phyloP scores from a whole-genome alignment of 2,797 vertebrate genomes.

The Enteromius viviparus region DNA sequence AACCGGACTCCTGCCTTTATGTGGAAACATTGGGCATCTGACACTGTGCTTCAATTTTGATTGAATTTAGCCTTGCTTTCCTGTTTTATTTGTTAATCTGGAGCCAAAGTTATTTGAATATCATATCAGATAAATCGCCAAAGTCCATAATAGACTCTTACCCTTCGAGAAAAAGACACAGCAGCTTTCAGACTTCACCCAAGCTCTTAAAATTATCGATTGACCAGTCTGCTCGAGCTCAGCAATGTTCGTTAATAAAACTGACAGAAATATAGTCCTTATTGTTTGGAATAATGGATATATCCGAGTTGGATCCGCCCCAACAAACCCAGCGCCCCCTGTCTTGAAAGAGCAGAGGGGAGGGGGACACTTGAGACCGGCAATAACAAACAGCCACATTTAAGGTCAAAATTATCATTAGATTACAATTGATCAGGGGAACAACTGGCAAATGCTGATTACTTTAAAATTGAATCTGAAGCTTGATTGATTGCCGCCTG shows the following conservation, averaged over 20 bases:
- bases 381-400: constrained; percentile 67
- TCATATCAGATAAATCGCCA: constrained; percentile 39
- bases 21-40: constrained; percentile 25
- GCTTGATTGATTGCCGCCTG: constrained; percentile 73
- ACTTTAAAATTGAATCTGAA: constrained; percentile 79
- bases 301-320: constrained; percentile 48
- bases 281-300: constrained; percentile 58
- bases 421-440: constrained; percentile 78
- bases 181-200: constrained; percentile 64
- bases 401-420: constrained; percentile 76
- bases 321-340: constrained; percentile 44
- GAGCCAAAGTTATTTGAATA: constrained; percentile 29
- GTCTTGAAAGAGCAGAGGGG: constrained; percentile 47
- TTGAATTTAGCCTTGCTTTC: constrained; percentile 32
- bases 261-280: constrained; percentile 73
- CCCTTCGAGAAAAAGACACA: constrained; percentile 37
- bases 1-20: constrained; percentile 1
- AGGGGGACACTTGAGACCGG: constrained; percentile 56
- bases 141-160: constrained; percentile 45
- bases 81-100: constrained; percentile 29
- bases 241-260: constrained; percentile 77
- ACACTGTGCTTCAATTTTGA: constrained; percentile 12
- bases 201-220: constrained; percentile 75
- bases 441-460: constrained; percentile 73
- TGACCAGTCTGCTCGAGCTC: constrained; percentile 68